Conservation (phyloP, 2,113 vertebrate species). For the Taxidea taxus region DNA sequence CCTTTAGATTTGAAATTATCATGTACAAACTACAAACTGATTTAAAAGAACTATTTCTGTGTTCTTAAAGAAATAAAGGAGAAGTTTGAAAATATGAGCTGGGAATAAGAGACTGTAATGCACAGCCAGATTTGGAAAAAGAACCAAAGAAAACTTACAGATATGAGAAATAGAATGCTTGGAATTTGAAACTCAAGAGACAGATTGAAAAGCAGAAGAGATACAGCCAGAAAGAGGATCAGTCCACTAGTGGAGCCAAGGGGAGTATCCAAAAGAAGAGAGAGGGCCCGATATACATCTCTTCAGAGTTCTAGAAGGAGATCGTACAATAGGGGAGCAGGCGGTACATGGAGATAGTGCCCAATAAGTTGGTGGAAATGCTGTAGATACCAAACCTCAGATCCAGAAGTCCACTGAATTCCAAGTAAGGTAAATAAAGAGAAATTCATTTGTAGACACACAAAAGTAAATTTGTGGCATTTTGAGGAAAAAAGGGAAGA, state of each 20-base stretch:
- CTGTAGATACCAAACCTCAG: neutral
- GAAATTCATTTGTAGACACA: neutral
- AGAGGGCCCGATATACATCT: neutral
- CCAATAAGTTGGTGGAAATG: neutral
- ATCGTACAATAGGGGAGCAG: neutral
- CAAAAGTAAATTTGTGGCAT: accelerated
- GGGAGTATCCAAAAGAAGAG: neutral
- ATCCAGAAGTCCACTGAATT: neutral
- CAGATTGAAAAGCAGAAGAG: neutral
- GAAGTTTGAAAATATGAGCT: neutral
- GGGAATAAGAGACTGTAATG: neutral
- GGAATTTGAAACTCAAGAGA: neutral
- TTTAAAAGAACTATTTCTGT: neutral
- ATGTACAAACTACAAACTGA: neutral
- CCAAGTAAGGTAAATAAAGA: neutral
- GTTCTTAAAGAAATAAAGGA: neutral
- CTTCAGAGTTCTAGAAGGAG: neutral
- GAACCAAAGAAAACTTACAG: neutral
- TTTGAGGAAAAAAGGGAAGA: neutral
- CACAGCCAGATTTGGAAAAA: neutral
- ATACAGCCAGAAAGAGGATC: neutral
- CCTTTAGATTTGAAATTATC: neutral
- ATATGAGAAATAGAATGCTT: neutral
- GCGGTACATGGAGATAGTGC: accelerated
- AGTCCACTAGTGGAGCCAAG: accelerated